A percentile compares a stretch with the other conserved stretches of the same genome.
phyloP scores from a whole-genome alignment of 2,113 vertebrate genomes.

The Ammospiza caudacuta region DNA sequence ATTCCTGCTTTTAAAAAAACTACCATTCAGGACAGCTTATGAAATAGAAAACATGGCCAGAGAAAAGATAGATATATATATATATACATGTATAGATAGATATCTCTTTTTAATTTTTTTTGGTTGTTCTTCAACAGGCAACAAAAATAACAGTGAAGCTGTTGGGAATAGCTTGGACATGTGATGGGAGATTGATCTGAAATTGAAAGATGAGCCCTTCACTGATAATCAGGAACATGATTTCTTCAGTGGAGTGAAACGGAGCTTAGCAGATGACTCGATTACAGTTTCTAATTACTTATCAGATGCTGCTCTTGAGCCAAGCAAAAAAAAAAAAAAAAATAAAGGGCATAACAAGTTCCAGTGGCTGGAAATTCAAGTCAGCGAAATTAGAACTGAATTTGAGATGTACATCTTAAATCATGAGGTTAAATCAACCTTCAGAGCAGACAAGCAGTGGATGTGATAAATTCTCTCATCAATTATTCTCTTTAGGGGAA shows the following conservation, averaged over 20 bases:
- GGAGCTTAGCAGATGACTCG: neutral
- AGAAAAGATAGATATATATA: neutral
- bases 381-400: neutral
- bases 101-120: no score
- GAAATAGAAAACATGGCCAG: neutral
- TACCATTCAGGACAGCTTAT: neutral
- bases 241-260: neutral
- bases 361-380: neutral
- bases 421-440: neutral
- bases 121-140: neutral
- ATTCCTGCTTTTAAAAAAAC: neutral
- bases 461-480: neutral
- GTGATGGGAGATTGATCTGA: neutral
- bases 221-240: neutral
- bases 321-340: neutral
- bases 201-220: neutral
- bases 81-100: no score
- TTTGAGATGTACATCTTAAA: neutral
- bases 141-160: neutral
- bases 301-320: neutral
- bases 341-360: neutral
- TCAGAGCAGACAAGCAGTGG: neutral
- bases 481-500: neutral
- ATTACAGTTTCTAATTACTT: slow-evolving; percentile 26
- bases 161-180: neutral